phyloP scores from a whole-genome alignment of 2,797 vertebrate species.

The Dicrostonyx torquatus region DNA sequence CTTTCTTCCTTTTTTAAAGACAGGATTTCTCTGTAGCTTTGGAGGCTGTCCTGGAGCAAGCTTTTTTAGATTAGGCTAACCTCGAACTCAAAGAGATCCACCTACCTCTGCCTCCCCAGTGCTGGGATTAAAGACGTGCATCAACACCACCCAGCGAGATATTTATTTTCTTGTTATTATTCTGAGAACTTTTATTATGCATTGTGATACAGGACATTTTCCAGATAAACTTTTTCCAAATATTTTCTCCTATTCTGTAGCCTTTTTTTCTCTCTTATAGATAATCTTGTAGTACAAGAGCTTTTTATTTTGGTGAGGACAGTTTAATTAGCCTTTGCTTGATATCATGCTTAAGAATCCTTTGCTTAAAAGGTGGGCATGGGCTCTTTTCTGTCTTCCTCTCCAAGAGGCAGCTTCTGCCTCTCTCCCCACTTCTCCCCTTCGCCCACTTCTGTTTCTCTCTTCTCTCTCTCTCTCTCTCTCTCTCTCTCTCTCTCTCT shows the following conservation, averaged over 20 bases:
- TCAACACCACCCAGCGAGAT: not conserved
- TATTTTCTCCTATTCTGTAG: slow-evolving; percentile 12
- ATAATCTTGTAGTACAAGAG: not conserved
- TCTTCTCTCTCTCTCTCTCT: too few species aligned
- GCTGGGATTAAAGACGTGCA: too few species aligned
- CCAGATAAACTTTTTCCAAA: not conserved
- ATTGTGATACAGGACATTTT: not conserved
- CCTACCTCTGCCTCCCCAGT: too few species aligned
- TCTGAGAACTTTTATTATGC: slow-evolving; percentile 33
- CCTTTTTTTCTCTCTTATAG: not conserved
- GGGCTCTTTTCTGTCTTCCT: too few species aligned
- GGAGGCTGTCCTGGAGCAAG: too few species aligned
- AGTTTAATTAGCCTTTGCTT: slow-evolving; percentile 18
- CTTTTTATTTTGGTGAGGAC: slow-evolving; percentile 36
- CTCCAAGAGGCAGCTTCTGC: too few species aligned
- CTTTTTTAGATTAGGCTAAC: too few species aligned
- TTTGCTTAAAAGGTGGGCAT: not conserved
- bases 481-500: too few species aligned
- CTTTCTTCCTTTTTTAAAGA: not conserved
- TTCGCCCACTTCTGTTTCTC: too few species aligned
- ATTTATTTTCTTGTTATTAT: not conserved
- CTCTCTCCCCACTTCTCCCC: too few species aligned
- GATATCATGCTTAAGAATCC: slow-evolving; percentile 3
- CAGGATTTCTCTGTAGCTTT: too few species aligned
- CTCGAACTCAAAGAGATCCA: too few species aligned